phyloP scores from a whole-genome alignment of 2,113 vertebrate genomes.

The Camelus bactrianus region DNA sequence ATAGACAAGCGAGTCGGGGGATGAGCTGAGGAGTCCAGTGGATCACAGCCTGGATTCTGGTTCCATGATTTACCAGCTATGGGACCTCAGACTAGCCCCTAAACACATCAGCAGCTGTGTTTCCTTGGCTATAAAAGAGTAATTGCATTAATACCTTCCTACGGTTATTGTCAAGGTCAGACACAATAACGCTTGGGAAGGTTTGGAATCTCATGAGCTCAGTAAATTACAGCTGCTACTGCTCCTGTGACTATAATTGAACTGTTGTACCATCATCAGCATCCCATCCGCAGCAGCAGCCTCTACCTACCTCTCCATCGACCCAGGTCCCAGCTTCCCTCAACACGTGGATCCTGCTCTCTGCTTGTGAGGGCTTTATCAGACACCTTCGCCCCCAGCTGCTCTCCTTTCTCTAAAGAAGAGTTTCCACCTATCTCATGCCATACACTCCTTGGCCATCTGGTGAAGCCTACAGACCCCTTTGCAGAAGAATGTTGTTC shows the following conservation, averaged over 20 bases:
- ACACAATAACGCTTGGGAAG: rapidly evolving
- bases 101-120: not conserved
- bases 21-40: rapidly evolving
- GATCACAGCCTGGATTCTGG: not conserved
- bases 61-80: rapidly evolving
- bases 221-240: not conserved
- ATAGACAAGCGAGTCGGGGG: rapidly evolving
- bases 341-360: not conserved
- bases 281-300: not conserved
- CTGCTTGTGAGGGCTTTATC: not conserved
- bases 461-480: not conserved
- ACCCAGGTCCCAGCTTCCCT: not conserved
- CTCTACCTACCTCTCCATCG: not conserved
- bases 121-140: not conserved
- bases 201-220: not conserved
- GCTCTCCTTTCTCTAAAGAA: not conserved
- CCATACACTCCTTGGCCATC: not conserved
- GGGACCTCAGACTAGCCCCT: not conserved
- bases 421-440: not conserved
- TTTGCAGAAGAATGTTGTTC: not conserved
- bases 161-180: not conserved
- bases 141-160: rapidly evolving
- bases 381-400: rapidly evolving
- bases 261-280: rapidly evolving
- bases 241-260: rapidly evolving